Conservation (phyloP, 1,140 invertebrate genomes). For the Formica exsecta region DNA sequence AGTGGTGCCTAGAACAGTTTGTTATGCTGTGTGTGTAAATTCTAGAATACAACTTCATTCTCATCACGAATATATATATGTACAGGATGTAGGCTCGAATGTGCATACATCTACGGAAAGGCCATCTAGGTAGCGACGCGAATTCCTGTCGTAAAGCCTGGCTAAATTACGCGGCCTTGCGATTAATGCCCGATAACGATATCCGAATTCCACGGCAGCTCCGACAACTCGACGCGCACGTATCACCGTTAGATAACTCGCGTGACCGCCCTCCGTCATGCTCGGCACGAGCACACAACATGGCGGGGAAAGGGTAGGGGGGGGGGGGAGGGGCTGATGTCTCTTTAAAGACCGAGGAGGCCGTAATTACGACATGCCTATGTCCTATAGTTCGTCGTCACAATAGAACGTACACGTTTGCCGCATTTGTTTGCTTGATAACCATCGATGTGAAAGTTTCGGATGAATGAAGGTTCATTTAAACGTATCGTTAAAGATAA, state of each 20-base stretch:
- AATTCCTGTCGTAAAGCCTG: conserved; percentile 47
- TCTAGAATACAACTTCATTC: conserved; percentile 27
- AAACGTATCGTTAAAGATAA: background rate
- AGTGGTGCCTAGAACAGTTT: background rate
- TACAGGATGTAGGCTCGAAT: background rate
- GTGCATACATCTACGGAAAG: conserved; percentile 13
- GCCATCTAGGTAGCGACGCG: conserved; percentile 25
- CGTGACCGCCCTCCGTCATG: conserved; percentile 26
- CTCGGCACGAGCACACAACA: background rate
- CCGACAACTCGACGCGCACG: conserved; percentile 28
- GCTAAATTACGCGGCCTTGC: conserved; percentile 38
- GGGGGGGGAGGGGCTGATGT: background rate
- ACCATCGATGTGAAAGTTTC: background rate
- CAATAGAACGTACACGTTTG: background rate
- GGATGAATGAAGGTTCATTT: background rate
- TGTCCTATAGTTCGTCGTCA: conserved; percentile 7
- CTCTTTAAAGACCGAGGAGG: conserved; percentile 43
- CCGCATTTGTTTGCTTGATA: background rate
- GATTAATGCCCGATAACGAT: conserved; percentile 61
- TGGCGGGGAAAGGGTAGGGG: background rate
- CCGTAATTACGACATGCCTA: conserved; percentile 33
- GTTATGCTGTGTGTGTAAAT: background rate
- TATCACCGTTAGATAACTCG: conserved; percentile 50
- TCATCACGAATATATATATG: background rate
- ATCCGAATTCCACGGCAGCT: conserved; percentile 50